Conservation (phyloP, 2,113 vertebrate genomes). For the Ginglymostoma cirratum region DNA sequence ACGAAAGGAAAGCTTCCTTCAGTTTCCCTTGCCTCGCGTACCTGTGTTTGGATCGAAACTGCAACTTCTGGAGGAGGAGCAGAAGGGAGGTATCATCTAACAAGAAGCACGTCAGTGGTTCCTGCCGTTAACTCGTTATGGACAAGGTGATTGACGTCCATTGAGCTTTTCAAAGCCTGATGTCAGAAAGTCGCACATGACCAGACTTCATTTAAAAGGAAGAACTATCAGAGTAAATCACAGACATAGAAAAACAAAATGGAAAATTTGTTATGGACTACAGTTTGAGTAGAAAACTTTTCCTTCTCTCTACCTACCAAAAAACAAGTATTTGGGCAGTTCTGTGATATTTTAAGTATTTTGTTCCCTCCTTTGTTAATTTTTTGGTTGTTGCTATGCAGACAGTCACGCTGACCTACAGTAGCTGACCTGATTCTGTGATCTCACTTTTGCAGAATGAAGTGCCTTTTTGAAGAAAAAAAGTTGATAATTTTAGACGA, state of each 20-base stretch:
- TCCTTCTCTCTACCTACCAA: slow-evolving; percentile 31
- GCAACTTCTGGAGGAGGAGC: slow-evolving; percentile 17
- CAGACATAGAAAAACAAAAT: not conserved
- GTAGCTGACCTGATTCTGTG: slow-evolving; percentile 78
- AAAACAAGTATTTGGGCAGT: slow-evolving; percentile 36
- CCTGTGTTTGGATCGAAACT: slow-evolving; percentile 1
- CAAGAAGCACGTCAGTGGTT: not conserved
- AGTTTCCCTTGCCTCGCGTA: not conserved
- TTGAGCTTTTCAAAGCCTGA: slow-evolving; percentile 53
- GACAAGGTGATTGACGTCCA: slow-evolving; percentile 51
- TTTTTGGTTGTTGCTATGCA: slow-evolving; percentile 61
- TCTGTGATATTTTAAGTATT: slow-evolving; percentile 32
- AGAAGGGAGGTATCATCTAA: not conserved
- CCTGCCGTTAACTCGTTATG: slow-evolving; percentile 43
- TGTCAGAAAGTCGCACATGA: slow-evolving; percentile 49
- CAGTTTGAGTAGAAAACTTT: slow-evolving; percentile 12
- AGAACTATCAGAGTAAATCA: slow-evolving; percentile 37
- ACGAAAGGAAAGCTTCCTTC: slow-evolving; percentile 3
- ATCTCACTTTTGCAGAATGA: slow-evolving; percentile 78
- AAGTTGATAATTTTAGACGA: slow-evolving; percentile 67
- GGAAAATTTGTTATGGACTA: not conserved
- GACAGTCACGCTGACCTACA: slow-evolving; percentile 56
- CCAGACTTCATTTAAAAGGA: slow-evolving; percentile 49
- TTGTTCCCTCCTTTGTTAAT: not conserved
- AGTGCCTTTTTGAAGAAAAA: slow-evolving; percentile 82